phyloP scores from a whole-genome alignment of 2,888 invertebrate species.

The Punctoribates punctum region DNA sequence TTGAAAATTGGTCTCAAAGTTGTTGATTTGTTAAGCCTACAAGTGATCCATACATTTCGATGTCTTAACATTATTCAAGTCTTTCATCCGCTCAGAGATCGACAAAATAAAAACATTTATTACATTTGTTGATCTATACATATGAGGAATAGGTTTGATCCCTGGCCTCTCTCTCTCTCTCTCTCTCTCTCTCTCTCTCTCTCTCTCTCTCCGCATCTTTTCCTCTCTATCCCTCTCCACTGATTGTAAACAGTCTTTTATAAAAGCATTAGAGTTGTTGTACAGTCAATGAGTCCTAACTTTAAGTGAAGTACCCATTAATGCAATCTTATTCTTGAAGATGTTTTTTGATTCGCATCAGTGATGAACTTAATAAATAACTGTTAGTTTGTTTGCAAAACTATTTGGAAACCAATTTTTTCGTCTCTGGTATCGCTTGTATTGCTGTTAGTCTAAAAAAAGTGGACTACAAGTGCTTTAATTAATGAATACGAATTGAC shows the following conservation, averaged over 20 bases:
- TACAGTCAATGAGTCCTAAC: not conserved
- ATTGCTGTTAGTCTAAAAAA: not conserved
- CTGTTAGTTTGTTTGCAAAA: not conserved
- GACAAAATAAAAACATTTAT: not conserved
- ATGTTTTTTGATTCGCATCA: constrained; percentile 13
- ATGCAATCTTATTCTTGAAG: constrained; percentile 8
- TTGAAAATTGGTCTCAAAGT: too few species aligned
- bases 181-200: too few species aligned
- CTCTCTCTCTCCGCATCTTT: too few species aligned
- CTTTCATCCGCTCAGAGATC: not conserved
- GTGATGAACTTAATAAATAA: not conserved
- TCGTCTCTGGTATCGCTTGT: not conserved
- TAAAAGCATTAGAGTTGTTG: not conserved
- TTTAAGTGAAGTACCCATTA: not conserved
- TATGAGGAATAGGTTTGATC: not conserved
- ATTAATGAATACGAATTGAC: not conserved
- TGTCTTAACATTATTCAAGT: not conserved
- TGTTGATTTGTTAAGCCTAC: constrained; percentile 7
- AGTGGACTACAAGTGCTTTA: not conserved
- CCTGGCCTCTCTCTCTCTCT: too few species aligned
- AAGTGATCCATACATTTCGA: not conserved
- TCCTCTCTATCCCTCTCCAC: too few species aligned
- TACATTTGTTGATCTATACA: not conserved
- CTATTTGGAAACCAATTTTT: not conserved
- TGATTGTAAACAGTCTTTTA: not conserved